phyloP scores from a whole-genome alignment of 2,797 vertebrate species.

The Sebastes wilsoni region DNA sequence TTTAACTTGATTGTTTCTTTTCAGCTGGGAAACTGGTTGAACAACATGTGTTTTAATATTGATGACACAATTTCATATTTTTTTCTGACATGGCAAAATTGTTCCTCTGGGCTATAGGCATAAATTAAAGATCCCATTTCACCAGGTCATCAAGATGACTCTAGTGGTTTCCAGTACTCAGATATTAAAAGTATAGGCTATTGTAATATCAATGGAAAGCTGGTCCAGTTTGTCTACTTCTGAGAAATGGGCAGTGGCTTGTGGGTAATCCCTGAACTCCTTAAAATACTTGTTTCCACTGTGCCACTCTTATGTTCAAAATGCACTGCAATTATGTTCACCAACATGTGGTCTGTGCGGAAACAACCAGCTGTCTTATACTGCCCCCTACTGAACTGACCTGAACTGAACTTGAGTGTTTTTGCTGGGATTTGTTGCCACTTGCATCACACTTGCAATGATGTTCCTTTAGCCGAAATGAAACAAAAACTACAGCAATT shows the following conservation, averaged over 20 bases:
- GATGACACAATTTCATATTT: neutral
- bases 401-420: neutral
- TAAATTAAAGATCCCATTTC: neutral
- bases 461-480: neutral
- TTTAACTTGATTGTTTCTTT: neutral
- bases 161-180: neutral
- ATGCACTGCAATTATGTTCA: neutral
- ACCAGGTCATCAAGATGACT: neutral
- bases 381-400: slow-evolving; percentile 46
- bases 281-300: slow-evolving; percentile 7
- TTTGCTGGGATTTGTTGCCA: neutral
- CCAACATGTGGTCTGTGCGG: neutral
- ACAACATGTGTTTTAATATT: neutral
- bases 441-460: neutral
- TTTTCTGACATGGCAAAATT: neutral
- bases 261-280: neutral
- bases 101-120: neutral
- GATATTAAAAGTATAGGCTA: neutral
- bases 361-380: neutral
- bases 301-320: neutral
- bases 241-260: neutral
- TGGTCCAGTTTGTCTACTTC: neutral
- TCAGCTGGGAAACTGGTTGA: neutral
- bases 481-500: neutral
- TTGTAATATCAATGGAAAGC: neutral